phyloP scores from a whole-genome alignment of 2,797 vertebrate species.

The Coracias cyanogaster region DNA sequence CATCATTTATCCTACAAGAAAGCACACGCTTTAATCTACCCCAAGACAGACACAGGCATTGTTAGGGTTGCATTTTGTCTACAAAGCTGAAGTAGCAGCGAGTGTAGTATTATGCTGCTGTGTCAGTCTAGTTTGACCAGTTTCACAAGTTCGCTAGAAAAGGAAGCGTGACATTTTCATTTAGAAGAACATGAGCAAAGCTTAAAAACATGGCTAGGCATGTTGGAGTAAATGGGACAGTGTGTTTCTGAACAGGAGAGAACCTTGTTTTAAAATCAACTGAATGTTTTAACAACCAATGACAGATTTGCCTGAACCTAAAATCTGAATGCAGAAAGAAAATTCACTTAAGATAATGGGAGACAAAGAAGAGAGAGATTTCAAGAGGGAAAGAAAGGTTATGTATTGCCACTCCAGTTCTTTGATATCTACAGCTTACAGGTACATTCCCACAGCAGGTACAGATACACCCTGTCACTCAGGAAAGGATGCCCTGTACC shows the following conservation, averaged over 20 bases:
- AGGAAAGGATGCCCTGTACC: background rate
- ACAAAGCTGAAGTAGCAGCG: slow-evolving; percentile 64
- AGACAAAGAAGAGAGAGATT: background rate
- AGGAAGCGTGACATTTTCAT: slow-evolving; percentile 64
- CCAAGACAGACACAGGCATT: slow-evolving; percentile 68
- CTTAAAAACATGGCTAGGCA: slow-evolving; percentile 54
- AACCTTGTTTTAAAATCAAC: slow-evolving; percentile 12
- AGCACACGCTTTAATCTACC: slow-evolving; percentile 81
- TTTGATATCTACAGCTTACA: background rate
- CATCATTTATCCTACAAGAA: slow-evolving; percentile 84
- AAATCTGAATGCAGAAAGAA: background rate
- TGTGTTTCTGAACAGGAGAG: slow-evolving; percentile 12
- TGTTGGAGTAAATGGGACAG: background rate
- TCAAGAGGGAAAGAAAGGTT: background rate
- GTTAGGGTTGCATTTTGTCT: slow-evolving; percentile 73
- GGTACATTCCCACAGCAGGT: background rate
- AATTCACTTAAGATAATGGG: background rate
- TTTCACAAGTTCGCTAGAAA: slow-evolving; percentile 53
- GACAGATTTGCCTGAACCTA: background rate
- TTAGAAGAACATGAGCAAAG: slow-evolving; percentile 50
- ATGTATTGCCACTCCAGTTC: background rate
- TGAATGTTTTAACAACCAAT: background rate
- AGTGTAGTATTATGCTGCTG: slow-evolving; percentile 51
- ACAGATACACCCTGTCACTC: background rate
- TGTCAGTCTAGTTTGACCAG: slow-evolving; percentile 74